Evolutionary conservation across 2,113 vertebrate species (phyloP).

Genomic region (Atrichornis clamosus): DNA sequence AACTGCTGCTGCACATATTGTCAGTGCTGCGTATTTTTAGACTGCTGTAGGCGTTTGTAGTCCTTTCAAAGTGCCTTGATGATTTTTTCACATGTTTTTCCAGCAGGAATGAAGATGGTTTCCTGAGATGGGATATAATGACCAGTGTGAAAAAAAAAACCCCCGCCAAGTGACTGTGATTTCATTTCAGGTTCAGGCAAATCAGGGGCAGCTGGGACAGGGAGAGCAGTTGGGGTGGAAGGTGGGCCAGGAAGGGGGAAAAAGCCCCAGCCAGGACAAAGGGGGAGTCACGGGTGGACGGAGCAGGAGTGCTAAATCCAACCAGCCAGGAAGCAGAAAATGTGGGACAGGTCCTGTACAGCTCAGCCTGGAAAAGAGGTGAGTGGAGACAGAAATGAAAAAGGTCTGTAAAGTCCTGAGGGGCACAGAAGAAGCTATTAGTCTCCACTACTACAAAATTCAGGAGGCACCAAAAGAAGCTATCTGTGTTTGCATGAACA

Average conservation of each 20-base stretch:
- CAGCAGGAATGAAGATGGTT: not conserved
- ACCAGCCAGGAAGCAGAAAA: not conserved
- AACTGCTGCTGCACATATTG: not conserved
- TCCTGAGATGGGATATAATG: not conserved
- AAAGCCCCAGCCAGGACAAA: not conserved
- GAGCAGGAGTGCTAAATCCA: not conserved
- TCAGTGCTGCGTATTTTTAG: conserved; percentile 18
- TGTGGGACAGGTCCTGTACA: not conserved
- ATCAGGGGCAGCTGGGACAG: fast-evolving
- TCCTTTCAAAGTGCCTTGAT: not conserved
- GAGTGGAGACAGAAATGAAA: not conserved
- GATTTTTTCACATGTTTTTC: not conserved
- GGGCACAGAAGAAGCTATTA: not conserved
- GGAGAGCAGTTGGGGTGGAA: not conserved
- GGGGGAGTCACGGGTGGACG: fast-evolving
- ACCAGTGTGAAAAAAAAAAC: not conserved
- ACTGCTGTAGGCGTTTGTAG: not conserved
- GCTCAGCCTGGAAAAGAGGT: not conserved
- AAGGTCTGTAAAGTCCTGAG: not conserved
- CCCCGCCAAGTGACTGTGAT: not conserved
- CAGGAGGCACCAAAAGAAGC: not conserved
- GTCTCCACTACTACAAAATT: not conserved
- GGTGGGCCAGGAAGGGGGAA: not conserved
- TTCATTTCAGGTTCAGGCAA: not conserved
- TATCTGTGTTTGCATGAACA: not conserved